Percentiles rank a stretch among this genome's conserved stretches.
Evolutionary conservation across 2,888 invertebrate species (phyloP).

Genomic region (Drosophila flavopinicola): DNA sequence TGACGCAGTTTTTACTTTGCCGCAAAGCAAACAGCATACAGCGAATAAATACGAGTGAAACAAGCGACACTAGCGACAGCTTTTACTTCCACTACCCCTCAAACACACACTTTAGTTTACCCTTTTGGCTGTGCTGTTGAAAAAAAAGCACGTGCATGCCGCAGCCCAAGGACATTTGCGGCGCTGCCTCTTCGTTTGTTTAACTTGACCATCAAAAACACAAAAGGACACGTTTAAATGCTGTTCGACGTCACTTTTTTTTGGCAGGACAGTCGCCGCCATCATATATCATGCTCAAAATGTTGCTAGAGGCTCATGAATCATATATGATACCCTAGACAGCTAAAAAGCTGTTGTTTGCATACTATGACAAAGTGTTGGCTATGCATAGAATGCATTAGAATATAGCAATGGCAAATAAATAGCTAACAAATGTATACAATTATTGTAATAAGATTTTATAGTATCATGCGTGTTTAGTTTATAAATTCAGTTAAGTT

Average conservation of each 20-base stretch:
- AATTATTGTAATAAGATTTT: too few species aligned
- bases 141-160: slow-evolving; percentile 38
- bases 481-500: too few species aligned
- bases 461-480: too few species aligned
- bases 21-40: slow-evolving; percentile 24
- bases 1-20: slow-evolving; percentile 45
- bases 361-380: neutral
- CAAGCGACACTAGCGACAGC: slow-evolving; percentile 6
- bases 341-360: neutral
- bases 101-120: neutral
- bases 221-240: slow-evolving; percentile 62
- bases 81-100: neutral
- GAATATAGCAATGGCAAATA: too few species aligned
- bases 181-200: slow-evolving; percentile 37
- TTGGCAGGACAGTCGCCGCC: neutral
- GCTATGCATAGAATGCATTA: too few species aligned
- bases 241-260: slow-evolving; percentile 43
- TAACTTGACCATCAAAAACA: slow-evolving; percentile 63
- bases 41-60: slow-evolving; percentile 18
- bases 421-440: too few species aligned
- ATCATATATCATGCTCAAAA: slow-evolving; percentile 38
- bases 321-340: slow-evolving; percentile 33
- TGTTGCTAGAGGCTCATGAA: slow-evolving; percentile 27
- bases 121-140: neutral
- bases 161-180: slow-evolving; percentile 38